Conservation (phyloP, 2,797 vertebrate genomes). For the Pangasius larnaudii region DNA sequence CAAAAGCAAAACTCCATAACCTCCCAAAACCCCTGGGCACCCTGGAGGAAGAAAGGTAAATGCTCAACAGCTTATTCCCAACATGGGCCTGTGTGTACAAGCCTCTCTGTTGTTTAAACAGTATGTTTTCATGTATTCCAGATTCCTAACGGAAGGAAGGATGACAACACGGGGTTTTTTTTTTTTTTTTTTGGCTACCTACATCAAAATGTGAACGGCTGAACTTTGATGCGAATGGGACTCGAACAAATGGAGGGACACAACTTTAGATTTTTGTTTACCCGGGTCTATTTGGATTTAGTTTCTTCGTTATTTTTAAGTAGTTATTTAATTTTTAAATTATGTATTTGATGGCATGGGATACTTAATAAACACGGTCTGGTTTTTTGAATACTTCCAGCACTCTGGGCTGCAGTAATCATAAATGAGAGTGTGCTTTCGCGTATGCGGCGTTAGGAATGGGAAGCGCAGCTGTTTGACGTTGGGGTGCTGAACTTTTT, state of each 20-base stretch:
- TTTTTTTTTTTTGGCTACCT: not conserved
- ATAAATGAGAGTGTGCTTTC: not conserved
- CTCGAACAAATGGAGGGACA: slow-evolving; percentile 5
- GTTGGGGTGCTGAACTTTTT: no score
- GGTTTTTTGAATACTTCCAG: slow-evolving; percentile 21
- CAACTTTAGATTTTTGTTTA: slow-evolving; percentile 11
- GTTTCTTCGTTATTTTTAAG: slow-evolving; percentile 32
- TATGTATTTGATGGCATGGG: slow-evolving; percentile 32
- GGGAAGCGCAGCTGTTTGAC: not conserved
- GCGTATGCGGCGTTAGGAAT: not conserved
- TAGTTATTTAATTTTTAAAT: slow-evolving; percentile 54
- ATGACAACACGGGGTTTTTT: not conserved
- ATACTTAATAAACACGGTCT: slow-evolving; percentile 47
- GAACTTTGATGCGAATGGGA: slow-evolving; percentile 9
- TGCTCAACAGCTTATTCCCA: not conserved
- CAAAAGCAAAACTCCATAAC: slow-evolving; percentile 38
- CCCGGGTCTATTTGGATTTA: not conserved
- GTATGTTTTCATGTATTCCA: slow-evolving; percentile 48
- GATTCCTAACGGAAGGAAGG: slow-evolving; percentile 45
- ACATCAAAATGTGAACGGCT: slow-evolving; percentile 15
- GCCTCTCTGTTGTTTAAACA: not conserved
- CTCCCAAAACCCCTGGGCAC: slow-evolving; percentile 29
- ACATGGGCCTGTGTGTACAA: not conserved
- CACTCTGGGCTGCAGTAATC: not conserved
- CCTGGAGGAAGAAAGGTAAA: slow-evolving; percentile 57